Conservation (phyloP, 2,888 invertebrate species). For the Xestia xanthographa region DNA sequence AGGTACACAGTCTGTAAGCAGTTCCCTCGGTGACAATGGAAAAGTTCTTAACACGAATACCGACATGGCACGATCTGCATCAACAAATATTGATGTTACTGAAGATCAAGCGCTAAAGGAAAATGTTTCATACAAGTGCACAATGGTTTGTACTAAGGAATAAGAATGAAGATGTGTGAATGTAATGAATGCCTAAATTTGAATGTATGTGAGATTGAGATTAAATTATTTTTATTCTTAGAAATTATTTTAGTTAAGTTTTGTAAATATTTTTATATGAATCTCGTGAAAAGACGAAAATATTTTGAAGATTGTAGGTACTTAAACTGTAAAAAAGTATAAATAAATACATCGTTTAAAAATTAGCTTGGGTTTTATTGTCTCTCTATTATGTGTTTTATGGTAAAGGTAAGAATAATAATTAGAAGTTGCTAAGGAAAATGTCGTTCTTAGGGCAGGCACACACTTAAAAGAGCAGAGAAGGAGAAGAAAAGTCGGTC, state of each 20-base stretch:
- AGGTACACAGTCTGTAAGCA: neutral
- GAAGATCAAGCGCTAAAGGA: conserved; percentile 73
- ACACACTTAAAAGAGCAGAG: conserved; percentile 89
- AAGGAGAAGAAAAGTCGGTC: conserved; percentile 91
- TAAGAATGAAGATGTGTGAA: conserved; percentile 24
- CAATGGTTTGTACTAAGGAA: conserved; percentile 82
- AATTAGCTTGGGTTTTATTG: conserved; percentile 16
- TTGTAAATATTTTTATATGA: conserved; percentile 54
- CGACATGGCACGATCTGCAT: conserved; percentile 74
- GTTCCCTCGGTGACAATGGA: conserved; percentile 1
- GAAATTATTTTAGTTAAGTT: conserved; percentile 25
- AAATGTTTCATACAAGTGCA: conserved; percentile 83
- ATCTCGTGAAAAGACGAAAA: neutral
- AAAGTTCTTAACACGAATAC: conserved; percentile 11
- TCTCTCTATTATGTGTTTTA: neutral
- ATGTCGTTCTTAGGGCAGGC: neutral
- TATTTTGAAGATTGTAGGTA: conserved; percentile 14
- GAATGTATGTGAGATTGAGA: conserved; percentile 13
- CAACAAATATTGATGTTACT: conserved; percentile 68
- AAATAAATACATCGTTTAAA: conserved; percentile 9
- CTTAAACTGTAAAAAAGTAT: neutral
- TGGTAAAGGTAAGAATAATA: neutral
- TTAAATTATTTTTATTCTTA: conserved; percentile 30
- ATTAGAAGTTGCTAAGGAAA: neutral
- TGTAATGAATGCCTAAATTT: neutral